Evolutionary conservation across 2,113 vertebrate genomes (phyloP), one percentile per base, ranked within the genome.

Genomic region (Xiphorhynchus elegans): DNA sequence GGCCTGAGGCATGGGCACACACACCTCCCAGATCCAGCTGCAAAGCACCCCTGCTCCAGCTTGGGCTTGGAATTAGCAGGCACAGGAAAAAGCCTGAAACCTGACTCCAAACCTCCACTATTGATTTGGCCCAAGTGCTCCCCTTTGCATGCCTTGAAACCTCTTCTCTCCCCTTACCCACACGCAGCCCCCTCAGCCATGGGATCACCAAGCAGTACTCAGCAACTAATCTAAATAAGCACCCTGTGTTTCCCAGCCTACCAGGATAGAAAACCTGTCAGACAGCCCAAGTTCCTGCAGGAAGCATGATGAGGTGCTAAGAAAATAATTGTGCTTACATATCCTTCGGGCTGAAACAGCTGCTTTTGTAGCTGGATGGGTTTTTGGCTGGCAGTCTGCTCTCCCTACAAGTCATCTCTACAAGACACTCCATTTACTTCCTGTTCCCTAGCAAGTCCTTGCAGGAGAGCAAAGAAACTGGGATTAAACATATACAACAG

Each of bases 311-410:
- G 95, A 97, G 88, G 87, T 85, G 87, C 87, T 95, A 96, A 96
- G 93, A 95, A 95, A 96, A 96, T 95, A 92, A 95, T 87, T 92
- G 84, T 90, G 69, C 93, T 94, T 95, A 90, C 66, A 90, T 80
- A 92, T 75, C 84, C 58, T 89, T 93, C 21, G 63, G 94, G 73
- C 56, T 91, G 78, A 92, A 97, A 91, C 93, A 90, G 86, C 76
- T 94, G 89, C 70, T 93, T 96, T 95, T 96, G 80, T 93, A 80
- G 79, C 78, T 91, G 72, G 87, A 92, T 69, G 40, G 25, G 33
- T 10, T 94, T 93, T 86, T 96, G 93, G 94, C 91, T 70, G 35
- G 60, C 47, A 77, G n/a, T 67, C 87, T 84, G 75, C 79, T 81
- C 75, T 91, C 77, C 59, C 50, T 66, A 40, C 60, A 62, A 92